Evolutionary conservation across 92 coral and sea anemone genomes (phyloP).

Genomic region (Isaurus tuberculatus): DNA sequence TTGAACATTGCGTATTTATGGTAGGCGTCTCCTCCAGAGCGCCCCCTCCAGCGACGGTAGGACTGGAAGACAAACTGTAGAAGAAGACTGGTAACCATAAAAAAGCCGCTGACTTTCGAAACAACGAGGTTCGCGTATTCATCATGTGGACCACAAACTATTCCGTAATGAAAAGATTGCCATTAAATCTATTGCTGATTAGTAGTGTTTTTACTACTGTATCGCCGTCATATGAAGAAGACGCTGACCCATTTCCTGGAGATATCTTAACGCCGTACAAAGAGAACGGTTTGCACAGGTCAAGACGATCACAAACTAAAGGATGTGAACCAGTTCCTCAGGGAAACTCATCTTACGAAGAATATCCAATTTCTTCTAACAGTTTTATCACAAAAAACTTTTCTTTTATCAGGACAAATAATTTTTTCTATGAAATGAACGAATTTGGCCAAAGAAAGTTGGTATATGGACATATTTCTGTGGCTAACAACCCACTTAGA

Average conservation of each 20-base stretch:
- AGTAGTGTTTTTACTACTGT: neutral
- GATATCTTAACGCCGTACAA: constrained; percentile 82
- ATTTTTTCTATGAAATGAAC: constrained; percentile 66
- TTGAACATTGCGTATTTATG: neutral
- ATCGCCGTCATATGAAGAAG: constrained; percentile 42
- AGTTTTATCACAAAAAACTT: constrained; percentile 36
- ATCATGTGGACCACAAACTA: neutral
- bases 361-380: constrained; percentile 52
- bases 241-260: constrained; percentile 61
- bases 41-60: neutral
- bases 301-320: constrained; percentile 70
- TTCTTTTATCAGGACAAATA: constrained; percentile 64
- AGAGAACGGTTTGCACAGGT: constrained; percentile 59
- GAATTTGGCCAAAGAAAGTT: constrained; percentile 38
- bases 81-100: constrained; percentile 4
- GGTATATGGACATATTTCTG: constrained; percentile 79
- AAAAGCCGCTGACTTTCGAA: constrained; percentile 35
- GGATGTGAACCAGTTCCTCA: constrained; percentile 84
- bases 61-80: neutral
- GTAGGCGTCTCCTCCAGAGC: constrained; percentile 37
- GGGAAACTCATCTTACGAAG: constrained; percentile 89
- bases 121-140: neutral
- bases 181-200: neutral
- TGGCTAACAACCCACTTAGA: constrained; percentile 77
- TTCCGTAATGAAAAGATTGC: constrained; percentile 18